Evolutionary conservation across 2,113 vertebrate species (phyloP).

Genomic region (Elanus axillaris): DNA sequence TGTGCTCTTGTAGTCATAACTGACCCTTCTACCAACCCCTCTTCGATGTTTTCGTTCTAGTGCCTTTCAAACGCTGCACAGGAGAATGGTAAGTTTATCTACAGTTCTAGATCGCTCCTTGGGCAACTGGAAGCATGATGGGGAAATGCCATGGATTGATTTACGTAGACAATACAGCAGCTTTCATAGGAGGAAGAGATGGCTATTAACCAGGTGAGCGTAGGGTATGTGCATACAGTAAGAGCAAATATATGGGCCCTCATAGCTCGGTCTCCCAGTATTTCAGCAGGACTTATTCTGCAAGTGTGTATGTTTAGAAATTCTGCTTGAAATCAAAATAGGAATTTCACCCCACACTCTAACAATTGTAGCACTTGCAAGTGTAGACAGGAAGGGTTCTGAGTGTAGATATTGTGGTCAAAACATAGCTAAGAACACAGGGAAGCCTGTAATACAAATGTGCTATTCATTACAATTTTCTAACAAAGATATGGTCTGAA

Average conservation of each 20-base stretch:
- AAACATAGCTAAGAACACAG: neutral
- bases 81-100: neutral
- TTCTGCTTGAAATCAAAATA: neutral
- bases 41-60: neutral
- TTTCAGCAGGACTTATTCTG: neutral
- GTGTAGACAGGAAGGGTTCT: neutral
- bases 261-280: neutral
- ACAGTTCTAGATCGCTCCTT: neutral
- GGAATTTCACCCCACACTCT: neutral
- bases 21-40: neutral
- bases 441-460: neutral
- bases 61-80: neutral
- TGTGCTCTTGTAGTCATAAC: neutral
- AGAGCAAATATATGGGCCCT: neutral
- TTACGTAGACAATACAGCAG: neutral
- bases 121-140: neutral
- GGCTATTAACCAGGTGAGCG: neutral
- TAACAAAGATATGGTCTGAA: neutral
- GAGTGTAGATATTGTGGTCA: neutral
- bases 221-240: rapidly evolving
- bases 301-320: neutral
- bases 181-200: neutral
- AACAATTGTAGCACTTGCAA: neutral
- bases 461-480: neutral
- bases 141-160: neutral